These are phyloP conservation scores for Carduelis carduelis DNA, from an alignment of 2,797 vertebrate species.

Conservation along the genomic window DNA sequence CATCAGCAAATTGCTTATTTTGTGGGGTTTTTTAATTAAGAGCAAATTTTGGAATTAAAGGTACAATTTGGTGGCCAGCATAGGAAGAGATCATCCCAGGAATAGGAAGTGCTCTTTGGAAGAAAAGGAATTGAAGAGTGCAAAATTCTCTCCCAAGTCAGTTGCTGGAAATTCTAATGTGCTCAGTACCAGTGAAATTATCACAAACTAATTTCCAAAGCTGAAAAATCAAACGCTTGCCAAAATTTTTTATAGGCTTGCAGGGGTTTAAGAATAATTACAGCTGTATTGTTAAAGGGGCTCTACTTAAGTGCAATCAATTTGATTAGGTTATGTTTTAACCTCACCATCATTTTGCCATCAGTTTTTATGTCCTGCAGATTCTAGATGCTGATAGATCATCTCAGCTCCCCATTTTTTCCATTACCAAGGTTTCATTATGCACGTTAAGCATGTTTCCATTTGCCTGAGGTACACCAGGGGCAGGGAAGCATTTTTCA, in stretches of 20 bases:
- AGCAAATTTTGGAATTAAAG: not conserved
- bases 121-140: not conserved
- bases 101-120: not conserved
- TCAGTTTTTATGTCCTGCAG: constrained; percentile 14
- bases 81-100: not conserved
- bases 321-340: constrained; percentile 38
- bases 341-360: not conserved
- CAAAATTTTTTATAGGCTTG: not conserved
- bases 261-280: not conserved
- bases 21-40: not conserved
- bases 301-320: not conserved
- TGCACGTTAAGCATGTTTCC: constrained; percentile 73
- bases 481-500: constrained; percentile 76
- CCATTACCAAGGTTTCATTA: constrained; percentile 74
- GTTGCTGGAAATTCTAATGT: not conserved
- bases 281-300: not conserved
- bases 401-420: constrained; percentile 66
- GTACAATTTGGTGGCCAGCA: not conserved
- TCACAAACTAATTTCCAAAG: not conserved
- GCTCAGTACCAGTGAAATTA: not conserved
- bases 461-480: constrained; percentile 73
- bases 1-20: not conserved
- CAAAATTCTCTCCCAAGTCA: not conserved
- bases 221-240: not conserved
- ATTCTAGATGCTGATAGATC: constrained; percentile 52